phyloP scores from a whole-genome alignment of 2,113 vertebrate genomes.

The Amphiprion percula region DNA sequence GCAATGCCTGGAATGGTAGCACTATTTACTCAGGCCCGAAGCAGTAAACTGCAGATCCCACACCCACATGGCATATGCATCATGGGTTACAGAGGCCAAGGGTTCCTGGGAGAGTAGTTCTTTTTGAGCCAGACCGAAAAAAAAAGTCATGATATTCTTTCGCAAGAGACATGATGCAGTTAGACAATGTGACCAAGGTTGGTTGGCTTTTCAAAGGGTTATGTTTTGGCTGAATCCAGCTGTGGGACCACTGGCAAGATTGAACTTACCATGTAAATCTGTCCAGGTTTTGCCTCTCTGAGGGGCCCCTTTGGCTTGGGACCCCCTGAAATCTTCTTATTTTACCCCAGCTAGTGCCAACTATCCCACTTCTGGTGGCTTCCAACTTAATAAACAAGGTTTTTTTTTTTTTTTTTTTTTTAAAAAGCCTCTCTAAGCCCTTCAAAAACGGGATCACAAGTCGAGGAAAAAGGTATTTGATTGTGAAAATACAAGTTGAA shows the following conservation, averaged over 20 bases:
- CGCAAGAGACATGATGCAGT: conserved; percentile 14
- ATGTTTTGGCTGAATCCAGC: conserved; percentile 9
- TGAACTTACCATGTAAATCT: conserved; percentile 1
- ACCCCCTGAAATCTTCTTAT: background rate
- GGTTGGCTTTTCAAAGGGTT: conserved; percentile 25
- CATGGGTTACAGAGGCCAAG: conserved; percentile 64
- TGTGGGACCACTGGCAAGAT: background rate
- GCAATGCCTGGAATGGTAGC: conserved; percentile 79
- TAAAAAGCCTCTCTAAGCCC: background rate
- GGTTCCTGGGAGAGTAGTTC: conserved; percentile 71
- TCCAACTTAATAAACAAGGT: conserved; percentile 11
- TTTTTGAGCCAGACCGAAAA: conserved; percentile 28
- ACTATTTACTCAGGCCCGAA: conserved; percentile 80
- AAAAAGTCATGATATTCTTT: conserved; percentile 19
- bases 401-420: background rate
- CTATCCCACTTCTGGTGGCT: background rate
- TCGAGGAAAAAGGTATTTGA: background rate
- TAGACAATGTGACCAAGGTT: conserved; percentile 24
- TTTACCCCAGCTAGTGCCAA: background rate
- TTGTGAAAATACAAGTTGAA: background rate
- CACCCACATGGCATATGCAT: conserved; percentile 79
- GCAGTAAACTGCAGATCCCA: conserved; percentile 77
- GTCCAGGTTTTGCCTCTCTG: background rate
- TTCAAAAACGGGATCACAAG: background rate
- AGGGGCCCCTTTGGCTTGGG: background rate